phyloP scores from a whole-genome alignment of 2,797 vertebrate species.

The Aulostomus chinensis region DNA sequence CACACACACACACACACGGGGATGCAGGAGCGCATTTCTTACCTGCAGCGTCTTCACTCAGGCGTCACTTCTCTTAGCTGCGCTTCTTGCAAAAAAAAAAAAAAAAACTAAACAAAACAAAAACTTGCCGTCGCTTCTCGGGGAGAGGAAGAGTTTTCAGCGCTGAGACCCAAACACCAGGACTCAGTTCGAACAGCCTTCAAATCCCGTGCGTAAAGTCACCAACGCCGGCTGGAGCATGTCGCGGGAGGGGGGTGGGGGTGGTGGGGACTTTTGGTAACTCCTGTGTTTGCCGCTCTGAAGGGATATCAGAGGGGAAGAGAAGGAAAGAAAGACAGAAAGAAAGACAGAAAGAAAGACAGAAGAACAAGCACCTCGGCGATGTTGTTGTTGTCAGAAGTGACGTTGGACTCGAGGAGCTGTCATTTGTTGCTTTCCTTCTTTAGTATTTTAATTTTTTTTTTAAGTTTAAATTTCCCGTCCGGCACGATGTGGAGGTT shows the following conservation, averaged over 20 bases:
- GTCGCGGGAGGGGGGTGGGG: not conserved
- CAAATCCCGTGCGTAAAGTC: slow-evolving; percentile 68
- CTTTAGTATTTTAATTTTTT: no score
- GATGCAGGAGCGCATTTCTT: slow-evolving; percentile 49
- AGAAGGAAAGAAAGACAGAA: no score
- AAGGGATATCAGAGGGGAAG: no score
- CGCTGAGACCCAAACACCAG: slow-evolving; percentile 4
- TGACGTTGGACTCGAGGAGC: slow-evolving; percentile 80
- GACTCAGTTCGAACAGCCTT: slow-evolving; percentile 42
- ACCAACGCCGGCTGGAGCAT: slow-evolving; percentile 48
- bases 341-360: not conserved
- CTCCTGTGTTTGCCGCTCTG: slow-evolving; percentile 54
- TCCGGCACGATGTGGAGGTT: slow-evolving; percentile 81
- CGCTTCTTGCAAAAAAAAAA: slow-evolving; percentile 2
- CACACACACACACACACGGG: no score
- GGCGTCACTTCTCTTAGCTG: slow-evolving; percentile 49
- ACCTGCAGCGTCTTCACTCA: slow-evolving; percentile 81
- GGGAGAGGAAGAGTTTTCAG: slow-evolving; percentile 3
- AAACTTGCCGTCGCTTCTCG: not conserved
- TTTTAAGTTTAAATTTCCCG: slow-evolving; percentile 83
- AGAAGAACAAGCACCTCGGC: not conserved
- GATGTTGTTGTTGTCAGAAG: slow-evolving; percentile 71
- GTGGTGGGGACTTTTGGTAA: slow-evolving; percentile 79
- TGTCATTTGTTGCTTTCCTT: slow-evolving; percentile 77
- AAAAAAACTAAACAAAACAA: not conserved